Evolutionary conservation across 2,888 invertebrate genomes (phyloP).

Genomic region (Dioctria linearis): DNA sequence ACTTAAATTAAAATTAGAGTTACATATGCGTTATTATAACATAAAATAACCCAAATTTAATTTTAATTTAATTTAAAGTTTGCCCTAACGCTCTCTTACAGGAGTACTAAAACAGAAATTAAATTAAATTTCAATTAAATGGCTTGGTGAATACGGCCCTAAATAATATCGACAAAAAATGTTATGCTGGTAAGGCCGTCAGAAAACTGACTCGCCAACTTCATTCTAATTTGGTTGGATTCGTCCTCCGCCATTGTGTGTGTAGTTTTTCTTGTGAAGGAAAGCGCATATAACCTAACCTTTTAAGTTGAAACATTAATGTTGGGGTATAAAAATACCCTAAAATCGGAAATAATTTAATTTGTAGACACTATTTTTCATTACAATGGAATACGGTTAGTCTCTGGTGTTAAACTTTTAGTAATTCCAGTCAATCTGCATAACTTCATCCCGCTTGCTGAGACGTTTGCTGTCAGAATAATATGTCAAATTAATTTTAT

Average conservation of each 20-base stretch:
- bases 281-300: constrained; percentile 3
- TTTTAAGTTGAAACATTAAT: constrained; percentile 6
- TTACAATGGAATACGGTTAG: constrained; percentile 27
- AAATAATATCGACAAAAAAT: too few relatives aligned
- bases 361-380: not conserved
- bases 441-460: not conserved
- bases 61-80: too few relatives aligned
- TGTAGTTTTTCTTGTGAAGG: constrained; percentile 1
- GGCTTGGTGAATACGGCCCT: too few relatives aligned
- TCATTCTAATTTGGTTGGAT: too few relatives aligned
- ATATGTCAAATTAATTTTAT: not conserved
- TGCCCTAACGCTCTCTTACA: too few relatives aligned
- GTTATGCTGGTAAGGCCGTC: too few relatives aligned
- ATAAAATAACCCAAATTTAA: too few relatives aligned
- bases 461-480: not conserved
- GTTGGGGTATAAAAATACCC: constrained; percentile 11
- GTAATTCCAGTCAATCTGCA: not conserved
- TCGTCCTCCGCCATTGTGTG: constrained; percentile 23
- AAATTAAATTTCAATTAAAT: too few relatives aligned
- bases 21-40: too few relatives aligned
- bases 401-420: not conserved
- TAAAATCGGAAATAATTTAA: not conserved
- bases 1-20: too few relatives aligned
- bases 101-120: too few relatives aligned
- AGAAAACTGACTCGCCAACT: too few relatives aligned